These are phyloP conservation scores for Columbina picui DNA, from an alignment of 2,113 vertebrate species.

Conservation along the genomic window DNA sequence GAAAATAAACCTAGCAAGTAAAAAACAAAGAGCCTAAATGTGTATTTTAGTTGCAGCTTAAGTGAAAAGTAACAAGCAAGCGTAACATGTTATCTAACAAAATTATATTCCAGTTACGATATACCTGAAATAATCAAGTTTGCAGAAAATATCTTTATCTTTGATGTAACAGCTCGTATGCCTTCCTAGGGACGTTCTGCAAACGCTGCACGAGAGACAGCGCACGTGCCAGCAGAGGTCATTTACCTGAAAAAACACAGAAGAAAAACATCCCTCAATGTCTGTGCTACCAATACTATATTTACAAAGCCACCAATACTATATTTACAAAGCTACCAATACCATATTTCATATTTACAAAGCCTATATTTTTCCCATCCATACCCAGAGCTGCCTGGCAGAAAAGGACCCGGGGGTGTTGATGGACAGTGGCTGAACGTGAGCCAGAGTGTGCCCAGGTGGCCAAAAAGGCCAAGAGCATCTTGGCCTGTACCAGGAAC, in stretches of 20 bases:
- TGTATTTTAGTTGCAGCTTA: not conserved
- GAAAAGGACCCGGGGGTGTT: too few relatives aligned
- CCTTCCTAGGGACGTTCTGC: slow-evolving; percentile 91
- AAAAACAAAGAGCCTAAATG: not conserved
- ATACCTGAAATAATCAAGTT: slow-evolving; percentile 98
- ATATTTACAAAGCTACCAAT: not conserved
- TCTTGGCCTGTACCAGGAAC: too few relatives aligned
- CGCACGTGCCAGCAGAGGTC: slow-evolving; percentile 98
- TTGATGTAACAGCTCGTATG: slow-evolving; percentile 98
- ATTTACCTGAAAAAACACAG: slow-evolving; percentile 83
- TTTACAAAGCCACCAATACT: not conserved
- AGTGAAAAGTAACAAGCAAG: not conserved
- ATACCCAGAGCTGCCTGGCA: not conserved
- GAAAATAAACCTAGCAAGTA: not conserved
- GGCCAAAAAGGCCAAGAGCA: too few relatives aligned
- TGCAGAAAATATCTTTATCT: slow-evolving; percentile 98
- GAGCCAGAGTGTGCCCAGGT: too few relatives aligned
- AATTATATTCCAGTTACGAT: not conserved
- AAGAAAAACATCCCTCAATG: not conserved
- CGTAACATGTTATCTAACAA: not conserved
- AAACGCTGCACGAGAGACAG: slow-evolving; percentile 96
- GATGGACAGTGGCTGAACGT: too few relatives aligned
- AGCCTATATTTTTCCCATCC: too few relatives aligned
- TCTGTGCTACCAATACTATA: not conserved
- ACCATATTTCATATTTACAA: not conserved